Evolutionary conservation across 1,140 invertebrate genomes (phyloP).

Genomic region (Bombus consobrinus): DNA sequence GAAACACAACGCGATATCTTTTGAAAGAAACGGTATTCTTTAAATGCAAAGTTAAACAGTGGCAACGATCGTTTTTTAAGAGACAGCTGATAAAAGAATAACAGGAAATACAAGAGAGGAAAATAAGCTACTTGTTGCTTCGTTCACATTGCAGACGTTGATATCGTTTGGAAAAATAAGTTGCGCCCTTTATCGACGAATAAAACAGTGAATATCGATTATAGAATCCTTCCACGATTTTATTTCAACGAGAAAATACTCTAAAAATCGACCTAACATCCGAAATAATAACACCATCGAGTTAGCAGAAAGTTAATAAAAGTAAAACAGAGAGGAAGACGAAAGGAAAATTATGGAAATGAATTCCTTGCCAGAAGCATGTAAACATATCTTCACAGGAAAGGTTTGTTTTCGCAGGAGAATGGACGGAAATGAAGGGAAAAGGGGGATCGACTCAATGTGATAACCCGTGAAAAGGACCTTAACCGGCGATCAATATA

Average conservation of each 20-base stretch:
- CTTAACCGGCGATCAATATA: not conserved
- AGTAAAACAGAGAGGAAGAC: not conserved
- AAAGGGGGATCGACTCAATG: not conserved
- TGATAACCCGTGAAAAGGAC: constrained; percentile 17
- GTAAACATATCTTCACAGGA: constrained; percentile 4
- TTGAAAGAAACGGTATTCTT: not conserved
- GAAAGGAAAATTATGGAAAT: not conserved
- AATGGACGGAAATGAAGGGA: not conserved
- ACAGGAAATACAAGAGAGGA: not conserved
- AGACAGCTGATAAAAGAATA: not conserved
- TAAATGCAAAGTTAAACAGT: not conserved
- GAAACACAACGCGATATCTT: not conserved
- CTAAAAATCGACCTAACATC: not conserved
- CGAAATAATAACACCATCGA: not conserved
- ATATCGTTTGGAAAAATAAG: not conserved
- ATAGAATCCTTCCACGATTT: not conserved
- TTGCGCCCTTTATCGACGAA: not conserved
- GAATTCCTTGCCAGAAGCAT: not conserved
- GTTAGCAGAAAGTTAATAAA: not conserved
- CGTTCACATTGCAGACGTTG: not conserved
- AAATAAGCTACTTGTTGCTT: not conserved
- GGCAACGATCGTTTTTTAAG: not conserved
- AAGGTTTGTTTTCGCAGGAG: not conserved
- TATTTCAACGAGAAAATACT: not conserved
- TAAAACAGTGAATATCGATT: not conserved